A percentile compares a stretch with the other conserved stretches of the same genome.
These are phyloP conservation scores for Heliopora coerulea DNA, from an alignment of 92 coral and sea anemone species.

Conservation along the genomic window DNA sequence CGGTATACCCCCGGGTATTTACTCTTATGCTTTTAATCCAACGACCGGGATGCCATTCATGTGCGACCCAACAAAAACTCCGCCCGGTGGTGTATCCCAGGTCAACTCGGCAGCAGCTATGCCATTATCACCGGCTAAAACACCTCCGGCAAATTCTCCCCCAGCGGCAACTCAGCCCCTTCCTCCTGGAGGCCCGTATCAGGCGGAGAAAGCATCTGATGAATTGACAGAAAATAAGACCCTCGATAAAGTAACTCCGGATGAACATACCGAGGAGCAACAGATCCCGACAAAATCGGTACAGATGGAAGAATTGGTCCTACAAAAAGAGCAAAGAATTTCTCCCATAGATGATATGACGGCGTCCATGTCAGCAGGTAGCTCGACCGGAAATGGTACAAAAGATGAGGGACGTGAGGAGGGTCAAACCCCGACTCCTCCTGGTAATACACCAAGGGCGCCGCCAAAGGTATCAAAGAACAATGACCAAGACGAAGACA, in stretches of 20 bases:
- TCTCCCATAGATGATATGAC: not conserved
- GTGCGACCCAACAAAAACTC: slow-evolving; percentile 35
- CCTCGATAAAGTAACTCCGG: not conserved
- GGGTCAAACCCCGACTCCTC: not conserved
- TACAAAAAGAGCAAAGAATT: too few species aligned
- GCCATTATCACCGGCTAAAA: not conserved
- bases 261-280: not conserved
- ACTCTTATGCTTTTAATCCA: slow-evolving; percentile 40
- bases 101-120: slow-evolving; percentile 8
- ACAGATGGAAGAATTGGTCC: too few species aligned
- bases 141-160: not conserved
- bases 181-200: not conserved
- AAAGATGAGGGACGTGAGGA: not conserved
- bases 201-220: not conserved
- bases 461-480: not conserved
- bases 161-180: not conserved
- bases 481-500: not conserved
- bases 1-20: slow-evolving; percentile 35
- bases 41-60: slow-evolving; percentile 36
- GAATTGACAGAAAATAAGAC: not conserved
- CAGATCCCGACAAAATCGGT: too few species aligned
- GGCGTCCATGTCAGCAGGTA: not conserved
- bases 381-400: too few species aligned
- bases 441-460: not conserved
- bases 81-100: slow-evolving; percentile 9